A percentile compares a stretch with the other conserved stretches of the same genome.
Conservation (phyloP, 2,797 vertebrate species). For the Hipposideros larvatus region DNA sequence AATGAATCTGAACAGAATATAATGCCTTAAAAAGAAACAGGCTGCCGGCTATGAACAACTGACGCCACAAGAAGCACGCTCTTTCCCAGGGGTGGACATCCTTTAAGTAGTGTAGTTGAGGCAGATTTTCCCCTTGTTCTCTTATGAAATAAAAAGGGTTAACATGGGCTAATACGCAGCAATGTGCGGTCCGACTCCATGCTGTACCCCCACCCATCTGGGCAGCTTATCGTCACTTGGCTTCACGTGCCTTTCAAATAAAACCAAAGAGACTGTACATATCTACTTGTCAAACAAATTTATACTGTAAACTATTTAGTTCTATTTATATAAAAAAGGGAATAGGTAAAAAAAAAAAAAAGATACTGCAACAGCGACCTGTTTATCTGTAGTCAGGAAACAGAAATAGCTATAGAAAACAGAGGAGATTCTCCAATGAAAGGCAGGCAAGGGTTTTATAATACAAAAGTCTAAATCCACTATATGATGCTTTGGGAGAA, state of each 20-base stretch:
- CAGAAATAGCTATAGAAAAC: background rate
- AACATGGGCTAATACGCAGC: background rate
- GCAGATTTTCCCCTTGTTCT: background rate
- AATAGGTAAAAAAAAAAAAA: background rate
- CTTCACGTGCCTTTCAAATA: background rate
- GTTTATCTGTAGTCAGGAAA: background rate
- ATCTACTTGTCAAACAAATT: background rate
- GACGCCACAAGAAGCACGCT: background rate
- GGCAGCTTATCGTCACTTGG: background rate
- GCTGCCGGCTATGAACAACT: background rate
- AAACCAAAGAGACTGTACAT: background rate
- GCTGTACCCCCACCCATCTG: background rate
- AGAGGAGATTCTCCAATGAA: background rate
- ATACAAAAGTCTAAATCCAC: background rate
- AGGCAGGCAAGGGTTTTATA: background rate
- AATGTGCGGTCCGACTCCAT: background rate
- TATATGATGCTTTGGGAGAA: background rate
- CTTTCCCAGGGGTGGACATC: background rate
- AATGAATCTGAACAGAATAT: background rate
- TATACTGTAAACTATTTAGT: background rate
- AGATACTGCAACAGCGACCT: background rate
- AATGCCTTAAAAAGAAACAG: background rate
- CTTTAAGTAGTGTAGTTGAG: background rate
- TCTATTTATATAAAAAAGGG: background rate
- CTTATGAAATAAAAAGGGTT: background rate